Base-by-base conservation (phyloP, 2,888 invertebrate species). In the Leucophenga maculata region DNA sequence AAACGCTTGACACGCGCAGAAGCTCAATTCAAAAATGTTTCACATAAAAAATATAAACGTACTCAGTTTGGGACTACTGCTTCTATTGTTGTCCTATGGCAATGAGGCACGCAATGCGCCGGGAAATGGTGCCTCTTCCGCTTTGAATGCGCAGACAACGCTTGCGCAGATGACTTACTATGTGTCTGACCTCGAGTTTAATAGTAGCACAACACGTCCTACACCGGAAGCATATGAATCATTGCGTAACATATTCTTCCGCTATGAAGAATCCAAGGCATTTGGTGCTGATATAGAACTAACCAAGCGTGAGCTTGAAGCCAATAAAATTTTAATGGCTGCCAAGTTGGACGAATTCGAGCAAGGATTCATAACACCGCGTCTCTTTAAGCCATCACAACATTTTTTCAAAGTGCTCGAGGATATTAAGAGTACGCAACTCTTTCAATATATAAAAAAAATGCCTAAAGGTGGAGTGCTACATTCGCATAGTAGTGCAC, bases 381-480 rank as follows among this genome's bases (percentile, higher is more conserved):
- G 88, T 26, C 86, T 89, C 18, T 94, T 92, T 82, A 89, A 91
- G 26, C 92, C 94, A 4, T 91, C 93, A 0, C 89, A 89, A 14
- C 93, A 93, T 82, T 93, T 93, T 75, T 92, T 94, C 79, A 80
- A 89, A 1, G 91, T 92, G 11, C 91, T 91, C 74, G 77, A 90
- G 1, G 82, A 89, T 13, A 93, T 95, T 22, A 89, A 90, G 9
- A 74, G 88, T 0, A 93, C 94, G 0, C 89, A 90, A 72, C 91
- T 95, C 0, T 94, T 92, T 79, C 85, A 90, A 72, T 89, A 94
- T 8, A 91, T 95, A 11, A 89, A 90, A 72, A 87, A 87, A 48
- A 90, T 95, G 90, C 95, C 95, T 0, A 95, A 95, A 88, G 95
- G 94, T 6, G 93, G 91, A 0, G 91, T 92, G 0, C 86, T 94